Percentiles rank a stretch among this genome's conserved stretches.
Conservation (phyloP, 2,888 invertebrate genomes). For the Xestia ashworthii region DNA sequence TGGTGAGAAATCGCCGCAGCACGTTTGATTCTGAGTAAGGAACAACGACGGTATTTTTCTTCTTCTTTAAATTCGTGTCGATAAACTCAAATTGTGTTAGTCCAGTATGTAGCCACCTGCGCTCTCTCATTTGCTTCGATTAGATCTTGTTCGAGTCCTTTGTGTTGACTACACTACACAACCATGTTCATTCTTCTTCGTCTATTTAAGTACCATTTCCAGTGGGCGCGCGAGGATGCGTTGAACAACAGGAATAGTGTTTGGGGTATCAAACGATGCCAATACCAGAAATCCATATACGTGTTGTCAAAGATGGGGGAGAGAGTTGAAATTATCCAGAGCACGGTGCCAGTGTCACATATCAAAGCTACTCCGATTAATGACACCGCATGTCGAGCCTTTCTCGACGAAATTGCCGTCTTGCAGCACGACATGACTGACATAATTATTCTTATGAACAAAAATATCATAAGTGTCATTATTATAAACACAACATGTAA, state of each 20-base stretch:
- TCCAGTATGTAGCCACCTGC: too few relatives aligned
- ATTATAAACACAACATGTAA: constrained; percentile 15
- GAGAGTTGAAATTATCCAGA: constrained; percentile 2
- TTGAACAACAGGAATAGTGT: constrained; percentile 37
- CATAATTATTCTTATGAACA: constrained; percentile 20
- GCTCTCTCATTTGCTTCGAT: too few relatives aligned
- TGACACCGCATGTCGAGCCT: background rate
- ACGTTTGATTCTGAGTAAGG: background rate
- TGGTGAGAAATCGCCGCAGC: background rate
- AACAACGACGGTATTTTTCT: background rate
- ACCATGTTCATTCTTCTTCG: constrained; percentile 27
- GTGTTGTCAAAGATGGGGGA: background rate
- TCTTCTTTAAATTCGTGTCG: too few relatives aligned
- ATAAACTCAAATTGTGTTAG: too few relatives aligned
- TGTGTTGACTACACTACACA: constrained; percentile 14
- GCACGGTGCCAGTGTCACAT: background rate
- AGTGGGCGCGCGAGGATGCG: constrained; percentile 31
- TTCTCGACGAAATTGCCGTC: background rate
- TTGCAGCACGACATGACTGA: constrained; percentile 22
- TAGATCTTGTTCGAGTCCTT: background rate
- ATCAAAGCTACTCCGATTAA: constrained; percentile 19
- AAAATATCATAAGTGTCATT: constrained; percentile 13
- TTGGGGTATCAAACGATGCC: constrained; percentile 32
- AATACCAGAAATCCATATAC: constrained; percentile 13
- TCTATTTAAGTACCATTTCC: constrained; percentile 39